Evolutionary conservation across 1,140 invertebrate species (phyloP).

Genomic region (Triops cancriformis): DNA sequence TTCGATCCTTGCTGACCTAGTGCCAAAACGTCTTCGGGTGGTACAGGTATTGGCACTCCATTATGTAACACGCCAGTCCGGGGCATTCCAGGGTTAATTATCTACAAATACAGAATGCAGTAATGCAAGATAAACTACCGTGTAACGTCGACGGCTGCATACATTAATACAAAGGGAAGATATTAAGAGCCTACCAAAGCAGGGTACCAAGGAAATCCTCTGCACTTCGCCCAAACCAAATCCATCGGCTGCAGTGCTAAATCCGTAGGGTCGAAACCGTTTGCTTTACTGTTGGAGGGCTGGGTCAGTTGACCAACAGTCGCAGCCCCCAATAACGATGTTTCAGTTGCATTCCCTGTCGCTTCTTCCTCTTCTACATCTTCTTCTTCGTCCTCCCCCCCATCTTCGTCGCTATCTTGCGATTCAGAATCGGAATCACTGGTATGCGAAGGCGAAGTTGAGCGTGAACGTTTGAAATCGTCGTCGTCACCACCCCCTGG

Average conservation of each 20-base stretch:
- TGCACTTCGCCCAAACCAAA: conserved; percentile 92
- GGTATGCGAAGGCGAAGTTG: conserved; percentile 30
- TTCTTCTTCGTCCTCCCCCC: conserved; percentile 33
- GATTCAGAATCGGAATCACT: conserved; percentile 27
- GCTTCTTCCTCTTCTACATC: conserved; percentile 35
- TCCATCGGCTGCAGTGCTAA: conserved; percentile 66
- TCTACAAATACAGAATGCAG: conserved; percentile 42
- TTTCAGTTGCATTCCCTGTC: conserved; percentile 24
- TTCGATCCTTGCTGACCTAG: conserved; percentile 43
- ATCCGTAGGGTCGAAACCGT: conserved; percentile 65
- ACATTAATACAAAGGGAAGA: too few relatives aligned
- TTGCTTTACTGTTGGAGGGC: conserved; percentile 28
- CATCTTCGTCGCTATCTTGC: conserved; percentile 34
- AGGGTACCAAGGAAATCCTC: conserved; percentile 94
- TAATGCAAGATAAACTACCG: neutral
- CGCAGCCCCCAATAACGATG: conserved; percentile 6
- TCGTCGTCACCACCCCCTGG: conserved; percentile 29
- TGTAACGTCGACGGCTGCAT: too few relatives aligned
- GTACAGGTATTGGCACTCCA: conserved; percentile 84
- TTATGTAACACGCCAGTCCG: conserved; percentile 80
- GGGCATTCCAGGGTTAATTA: conserved; percentile 89
- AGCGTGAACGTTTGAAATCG: conserved; percentile 23
- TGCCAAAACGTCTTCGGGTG: conserved; percentile 80
- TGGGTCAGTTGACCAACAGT: conserved; percentile 29
- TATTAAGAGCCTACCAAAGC: conserved; percentile 57